Evolutionary conservation across 2,113 vertebrate species (phyloP), one percentile per base, ranked within the genome.

Genomic region (Suncus etruscus): DNA sequence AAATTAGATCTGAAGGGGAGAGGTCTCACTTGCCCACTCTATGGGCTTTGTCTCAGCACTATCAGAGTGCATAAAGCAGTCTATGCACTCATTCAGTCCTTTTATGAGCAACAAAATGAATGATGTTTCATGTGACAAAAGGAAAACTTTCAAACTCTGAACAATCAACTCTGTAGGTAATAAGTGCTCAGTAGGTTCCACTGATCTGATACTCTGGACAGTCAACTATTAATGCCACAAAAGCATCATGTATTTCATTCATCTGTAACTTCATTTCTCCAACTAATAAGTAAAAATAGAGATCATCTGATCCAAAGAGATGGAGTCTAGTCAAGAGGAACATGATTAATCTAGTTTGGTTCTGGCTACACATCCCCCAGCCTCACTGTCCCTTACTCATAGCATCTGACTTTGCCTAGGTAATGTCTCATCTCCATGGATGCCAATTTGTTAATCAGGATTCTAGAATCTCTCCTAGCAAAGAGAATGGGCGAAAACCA

Each of bases 241-340:
- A 89, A 25, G 29, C 11, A 29, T 69, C 11, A 39, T 83, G 70
- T 22, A 72, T 83, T 91, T 65, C 10, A 83, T 70, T 50, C 58
- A 81, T 51, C 10, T 83, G 0, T n/a, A 70, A 16, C 22, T 79
- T 83, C 25, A 48, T 48, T 94, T 85, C 63, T 18, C 14, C 12
- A n/a, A 39, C 9, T 91, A 14, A 63, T 76, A 73, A 78, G 27
- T 63, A 70, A 78, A 93, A 89, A 74, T 45, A 72, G n/a, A 39
- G 27, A 25, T 24, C 39, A 2, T 0, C 11, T 66, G 31, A 16
- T 27, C 22, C 29, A 10, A 47, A 22, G 48, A 86, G 80, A 39
- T 24, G 90, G 24, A 54, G 11, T 50, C 25, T 25, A 6, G 1
- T 82, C 50, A 24, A 39, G 63, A 83, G 29, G 31, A 69, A 65